A percentile compares a stretch with the other conserved stretches of the same genome.
These are phyloP conservation scores for Alligator sinensis DNA, from an alignment of 2,113 vertebrate genomes.

Conservation along the genomic window DNA sequence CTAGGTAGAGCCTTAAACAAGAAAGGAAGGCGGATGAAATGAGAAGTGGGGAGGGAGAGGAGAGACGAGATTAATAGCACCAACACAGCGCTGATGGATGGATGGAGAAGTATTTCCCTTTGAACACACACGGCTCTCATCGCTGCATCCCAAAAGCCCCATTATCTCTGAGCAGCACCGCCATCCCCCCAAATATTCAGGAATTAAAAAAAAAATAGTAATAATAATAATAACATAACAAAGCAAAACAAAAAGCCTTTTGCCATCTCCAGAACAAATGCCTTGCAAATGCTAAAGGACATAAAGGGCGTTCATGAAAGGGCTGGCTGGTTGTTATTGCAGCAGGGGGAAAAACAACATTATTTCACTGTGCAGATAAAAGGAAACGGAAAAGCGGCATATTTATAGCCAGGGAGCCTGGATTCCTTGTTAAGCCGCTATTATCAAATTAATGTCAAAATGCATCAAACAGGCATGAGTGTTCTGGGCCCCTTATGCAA, in stretches of 20 bases:
- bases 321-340: constrained; percentile 71
- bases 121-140: constrained; percentile 50
- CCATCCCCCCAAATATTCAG: not conserved
- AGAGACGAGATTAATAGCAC: not conserved
- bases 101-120: constrained; percentile 40
- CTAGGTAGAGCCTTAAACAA: not conserved
- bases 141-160: constrained; percentile 45
- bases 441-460: constrained; percentile 77
- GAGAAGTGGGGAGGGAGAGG: not conserved
- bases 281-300: constrained; percentile 66
- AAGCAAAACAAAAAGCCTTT: constrained; percentile 23
- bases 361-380: constrained; percentile 77
- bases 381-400: constrained; percentile 67
- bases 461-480: constrained; percentile 76
- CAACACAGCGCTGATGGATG: not conserved
- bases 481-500: constrained; percentile 66
- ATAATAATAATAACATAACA: not conserved
- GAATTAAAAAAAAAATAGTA: constrained; percentile 44
- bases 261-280: constrained; percentile 35
- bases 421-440: constrained; percentile 71
- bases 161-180: not conserved
- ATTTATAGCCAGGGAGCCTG: constrained; percentile 76
- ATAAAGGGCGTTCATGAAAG: constrained; percentile 74
- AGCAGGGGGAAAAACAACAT: constrained; percentile 73
- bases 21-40: not conserved